Evolutionary conservation across 2,888 invertebrate genomes (phyloP), one percentile per base, ranked within the genome.

Genomic region (Epinotia brunnichana): DNA sequence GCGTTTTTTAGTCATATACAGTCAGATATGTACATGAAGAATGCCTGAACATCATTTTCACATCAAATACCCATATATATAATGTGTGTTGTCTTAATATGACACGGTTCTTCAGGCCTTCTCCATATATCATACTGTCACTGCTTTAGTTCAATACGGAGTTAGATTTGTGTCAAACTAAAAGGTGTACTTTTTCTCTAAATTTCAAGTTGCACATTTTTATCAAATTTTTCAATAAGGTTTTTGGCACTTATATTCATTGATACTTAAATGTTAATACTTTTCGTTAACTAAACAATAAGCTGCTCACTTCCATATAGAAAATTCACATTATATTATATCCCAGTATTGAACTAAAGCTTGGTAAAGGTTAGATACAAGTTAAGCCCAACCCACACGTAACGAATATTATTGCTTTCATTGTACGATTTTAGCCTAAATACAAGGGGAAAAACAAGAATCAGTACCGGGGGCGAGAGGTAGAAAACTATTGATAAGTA

Each of bases 321-420:
- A 15, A 19, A 15, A 61, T 41, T 48, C 15, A 61, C 21, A 48
- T 62, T 29, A 17, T 15, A 24, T 13, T n/a, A 44, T 41, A 63
- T 9, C 51, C 39, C 61, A 44, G 61, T 61, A 61, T 61, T 61
- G 61, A 61, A 61, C 61, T 61, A 61, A 61, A 44, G 61, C 61
- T 48, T 48, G 44, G 10, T 63, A 19, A 15, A 21, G 17, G 54
- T 64, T 64, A 64, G 54, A 63, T 51, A 64, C 61, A 64, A 53
- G 51, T 53, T 64, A 64, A 64, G 19, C 64, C 64, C 54, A 64
- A 54, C 19, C 64, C 64, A 64, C 53, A 54, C 64, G 64, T 64
- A 64, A 64, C 53, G 51, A 63, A 64, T 61, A 61, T 64, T 64
- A 64, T 54, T 64, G 64, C 64, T 64, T 64, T 54, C 54, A 64